Conservation (phyloP, 2,113 vertebrate genomes). For the Buteo buteo region DNA sequence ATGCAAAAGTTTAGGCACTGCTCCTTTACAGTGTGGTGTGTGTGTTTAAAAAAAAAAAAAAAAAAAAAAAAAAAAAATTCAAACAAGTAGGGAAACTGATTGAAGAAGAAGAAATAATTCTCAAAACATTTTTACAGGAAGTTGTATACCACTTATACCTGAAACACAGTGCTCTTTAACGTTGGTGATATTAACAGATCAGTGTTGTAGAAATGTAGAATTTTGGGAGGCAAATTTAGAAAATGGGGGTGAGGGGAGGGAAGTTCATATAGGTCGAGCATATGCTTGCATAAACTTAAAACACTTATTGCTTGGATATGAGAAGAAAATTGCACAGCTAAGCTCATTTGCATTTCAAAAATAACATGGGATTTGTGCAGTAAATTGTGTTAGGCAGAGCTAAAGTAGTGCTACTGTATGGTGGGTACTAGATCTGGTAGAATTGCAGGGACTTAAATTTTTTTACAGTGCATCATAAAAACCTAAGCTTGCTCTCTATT, state of each 20-base stretch:
- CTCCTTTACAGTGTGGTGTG: neutral
- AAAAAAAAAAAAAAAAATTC: neutral
- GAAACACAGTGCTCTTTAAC: neutral
- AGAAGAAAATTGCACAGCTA: neutral
- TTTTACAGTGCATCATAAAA: neutral
- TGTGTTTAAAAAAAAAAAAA: neutral
- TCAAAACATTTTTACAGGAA: neutral
- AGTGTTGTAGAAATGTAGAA: neutral
- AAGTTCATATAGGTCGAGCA: neutral
- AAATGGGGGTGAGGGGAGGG: accelerated
- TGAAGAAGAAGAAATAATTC: neutral
- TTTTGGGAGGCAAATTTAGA: neutral
- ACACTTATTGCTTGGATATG: neutral
- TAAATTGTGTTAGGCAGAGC: neutral
- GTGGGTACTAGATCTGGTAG: neutral
- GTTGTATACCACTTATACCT: neutral
- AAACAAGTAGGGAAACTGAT: neutral
- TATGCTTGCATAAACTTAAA: neutral
- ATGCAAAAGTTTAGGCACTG: neutral
- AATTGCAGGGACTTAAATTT: neutral
- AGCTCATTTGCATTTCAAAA: neutral
- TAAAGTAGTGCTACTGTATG: neutral
- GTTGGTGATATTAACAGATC: neutral
- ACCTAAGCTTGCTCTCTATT: accelerated
- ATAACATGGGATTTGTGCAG: accelerated